Evolutionary conservation across 2,888 invertebrate species (phyloP), one percentile per base, ranked within the genome.

Genomic region (Coecobrya sp.): DNA sequence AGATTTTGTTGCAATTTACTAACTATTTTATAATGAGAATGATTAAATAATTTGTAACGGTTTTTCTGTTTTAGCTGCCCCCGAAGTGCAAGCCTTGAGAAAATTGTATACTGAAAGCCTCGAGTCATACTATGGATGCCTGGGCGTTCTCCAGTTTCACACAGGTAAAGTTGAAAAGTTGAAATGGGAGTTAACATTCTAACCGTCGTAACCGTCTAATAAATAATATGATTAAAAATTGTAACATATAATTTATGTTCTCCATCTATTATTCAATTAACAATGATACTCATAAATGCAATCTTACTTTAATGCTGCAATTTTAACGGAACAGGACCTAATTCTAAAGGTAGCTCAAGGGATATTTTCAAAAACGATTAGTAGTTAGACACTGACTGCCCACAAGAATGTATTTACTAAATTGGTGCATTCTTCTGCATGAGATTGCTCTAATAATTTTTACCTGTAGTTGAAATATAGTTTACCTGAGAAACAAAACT

Each of bases 141-240:
- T 99, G 88, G 99, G 99, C 70, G 98, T 99, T 1, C 96, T 99
- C 0, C 98, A 98, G 95, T 96, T 98, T 73, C 98, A 98, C 96
- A 97, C 98, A 92, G 98, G 96, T 96, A 95, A 52, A 52, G 7
- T 36, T 36, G 52, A 3, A 52, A 52, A 2, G 52, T 52, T 7
- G 52, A 52, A 52, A 36, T 52, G 52, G n/a, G n/a, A n/a, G n/a
- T n/a, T n/a, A 16, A 52, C 1, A 16, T 52, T 16, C 11, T 52
- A 11, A 52, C 13, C n/a, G n/a, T n/a, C n/a, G n/a, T n/a, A 36
- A 52, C 52, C 52, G 11, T 11, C n/a, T 52, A 52, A 52, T 52
- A 7, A 62, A 59, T 59, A 59, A 19, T 19, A 59, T 19, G 19
- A 55, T n/a, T 5, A 5, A 55, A 11, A 19, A 59, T n/a, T 19